Evolutionary conservation across 2,113 vertebrate species (phyloP).

Genomic region (Notothenia coriiceps): DNA sequence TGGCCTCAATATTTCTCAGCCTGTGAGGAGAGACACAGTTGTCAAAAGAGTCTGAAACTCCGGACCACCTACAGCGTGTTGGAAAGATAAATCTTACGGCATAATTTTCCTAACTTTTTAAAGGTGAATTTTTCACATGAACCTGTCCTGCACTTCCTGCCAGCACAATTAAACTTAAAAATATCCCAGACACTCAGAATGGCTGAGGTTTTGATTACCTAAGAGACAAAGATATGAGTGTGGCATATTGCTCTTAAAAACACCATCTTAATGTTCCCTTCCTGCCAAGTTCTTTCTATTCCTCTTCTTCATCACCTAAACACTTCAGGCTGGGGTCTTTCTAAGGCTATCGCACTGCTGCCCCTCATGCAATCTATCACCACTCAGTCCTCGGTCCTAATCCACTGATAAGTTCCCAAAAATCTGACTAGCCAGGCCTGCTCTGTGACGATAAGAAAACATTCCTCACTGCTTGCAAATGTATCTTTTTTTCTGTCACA

Average conservation of each 20-base stretch:
- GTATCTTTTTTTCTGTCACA: background rate
- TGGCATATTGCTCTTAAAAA: constrained; percentile 34
- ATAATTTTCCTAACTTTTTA: constrained; percentile 17
- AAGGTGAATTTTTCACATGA: constrained; percentile 22
- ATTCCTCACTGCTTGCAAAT: constrained; percentile 64
- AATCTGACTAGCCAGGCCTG: constrained; percentile 61
- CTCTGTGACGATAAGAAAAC: constrained; percentile 67
- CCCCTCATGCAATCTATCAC: constrained; percentile 59
- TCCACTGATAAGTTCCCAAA: constrained; percentile 65
- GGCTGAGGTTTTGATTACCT: constrained; percentile 24
- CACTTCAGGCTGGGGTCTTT: constrained; percentile 34
- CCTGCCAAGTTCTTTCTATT: constrained; percentile 42
- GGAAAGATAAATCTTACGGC: constrained; percentile 13
- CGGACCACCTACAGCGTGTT: constrained; percentile 53
- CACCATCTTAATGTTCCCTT: constrained; percentile 32
- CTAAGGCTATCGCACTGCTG: constrained; percentile 35
- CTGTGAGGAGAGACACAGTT: constrained; percentile 15
- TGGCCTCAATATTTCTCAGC: constrained; percentile 21
- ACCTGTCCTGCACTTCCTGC: constrained; percentile 26
- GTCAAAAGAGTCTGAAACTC: constrained; percentile 28
- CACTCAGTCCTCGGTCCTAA: constrained; percentile 53
- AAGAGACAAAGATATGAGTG: constrained; percentile 25
- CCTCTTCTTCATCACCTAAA: constrained; percentile 37
- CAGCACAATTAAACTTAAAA: constrained; percentile 28
- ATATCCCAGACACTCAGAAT: constrained; percentile 36